Conservation (phyloP, 2,797 vertebrate genomes). For the Onychomys arenicola region DNA sequence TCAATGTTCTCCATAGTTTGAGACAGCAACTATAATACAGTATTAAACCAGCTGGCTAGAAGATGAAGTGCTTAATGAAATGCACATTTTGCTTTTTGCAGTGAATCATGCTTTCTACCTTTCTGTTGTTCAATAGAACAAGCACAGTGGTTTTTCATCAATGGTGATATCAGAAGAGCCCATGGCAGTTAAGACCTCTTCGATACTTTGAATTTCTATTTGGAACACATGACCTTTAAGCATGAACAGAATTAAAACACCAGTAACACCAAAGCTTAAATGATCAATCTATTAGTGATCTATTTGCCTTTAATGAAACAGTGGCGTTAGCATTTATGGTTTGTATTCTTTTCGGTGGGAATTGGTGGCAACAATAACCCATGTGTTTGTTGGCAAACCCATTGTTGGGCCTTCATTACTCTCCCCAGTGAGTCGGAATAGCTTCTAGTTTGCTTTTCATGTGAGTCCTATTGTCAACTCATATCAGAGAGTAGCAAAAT, state of each 20-base stretch:
- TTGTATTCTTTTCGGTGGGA: conserved; percentile 18
- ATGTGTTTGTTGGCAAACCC: background rate
- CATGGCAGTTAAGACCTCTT: conserved; percentile 22
- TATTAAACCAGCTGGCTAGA: conserved; percentile 38
- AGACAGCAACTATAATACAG: background rate
- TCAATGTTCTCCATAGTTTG: conserved; percentile 27
- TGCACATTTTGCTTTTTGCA: conserved; percentile 50
- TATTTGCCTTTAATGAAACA: background rate
- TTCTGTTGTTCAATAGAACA: conserved; percentile 47
- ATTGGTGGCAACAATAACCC: background rate
- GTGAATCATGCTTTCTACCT: background rate
- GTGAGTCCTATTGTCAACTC: background rate
- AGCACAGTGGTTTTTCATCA: background rate
- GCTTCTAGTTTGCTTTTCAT: conserved; percentile 26
- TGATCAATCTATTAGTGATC: background rate
- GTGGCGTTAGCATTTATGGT: background rate
- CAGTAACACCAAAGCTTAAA: conserved; percentile 39
- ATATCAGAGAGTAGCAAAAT: background rate
- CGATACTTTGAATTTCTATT: background rate
- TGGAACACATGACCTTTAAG: conserved; percentile 36
- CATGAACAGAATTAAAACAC: conserved; percentile 50
- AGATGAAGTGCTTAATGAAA: conserved; percentile 56
- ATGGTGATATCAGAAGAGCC: background rate
- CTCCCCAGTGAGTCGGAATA: background rate
- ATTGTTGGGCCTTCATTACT: background rate